These are phyloP conservation scores for Nebria brevicollis DNA, from an alignment of 2,888 invertebrate species.

Conservation along the genomic window DNA sequence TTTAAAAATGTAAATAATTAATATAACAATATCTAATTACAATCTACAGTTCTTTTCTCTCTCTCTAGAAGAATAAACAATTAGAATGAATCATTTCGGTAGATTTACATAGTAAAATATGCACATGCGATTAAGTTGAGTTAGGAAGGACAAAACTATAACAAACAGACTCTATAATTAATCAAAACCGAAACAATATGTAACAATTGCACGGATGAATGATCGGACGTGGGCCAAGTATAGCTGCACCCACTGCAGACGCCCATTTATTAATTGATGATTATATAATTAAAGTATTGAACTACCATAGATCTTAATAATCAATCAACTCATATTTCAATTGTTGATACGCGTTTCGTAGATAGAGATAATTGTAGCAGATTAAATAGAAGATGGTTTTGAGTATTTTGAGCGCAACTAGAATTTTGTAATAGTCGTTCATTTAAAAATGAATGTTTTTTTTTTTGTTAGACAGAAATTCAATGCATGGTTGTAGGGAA, in stretches of 20 bases:
- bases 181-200: background rate
- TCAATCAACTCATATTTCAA: conserved; percentile 30
- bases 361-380: background rate
- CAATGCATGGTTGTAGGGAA: too few relatives aligned
- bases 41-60: background rate
- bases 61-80: background rate
- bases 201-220: conserved; percentile 1
- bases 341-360: background rate
- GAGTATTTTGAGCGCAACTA: too few relatives aligned
- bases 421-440: too few relatives aligned
- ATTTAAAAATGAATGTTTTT: too few relatives aligned
- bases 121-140: background rate
- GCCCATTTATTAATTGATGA: conserved; percentile 42
- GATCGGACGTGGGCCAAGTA: background rate
- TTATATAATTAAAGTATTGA: conserved; percentile 39
- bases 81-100: background rate
- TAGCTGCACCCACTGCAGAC: conserved; percentile 4
- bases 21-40: background rate
- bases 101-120: background rate
- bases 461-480: too few relatives aligned
- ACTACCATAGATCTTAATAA: conserved; percentile 31
- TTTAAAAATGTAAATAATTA: background rate
- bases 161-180: conserved; percentile 1
- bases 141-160: conserved; percentile 1
- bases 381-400: too few relatives aligned